Percentiles rank a stretch among this genome's conserved stretches.
These are phyloP conservation scores for Gambusia affinis DNA, from an alignment of 2,113 vertebrate species.

Conservation along the genomic window DNA sequence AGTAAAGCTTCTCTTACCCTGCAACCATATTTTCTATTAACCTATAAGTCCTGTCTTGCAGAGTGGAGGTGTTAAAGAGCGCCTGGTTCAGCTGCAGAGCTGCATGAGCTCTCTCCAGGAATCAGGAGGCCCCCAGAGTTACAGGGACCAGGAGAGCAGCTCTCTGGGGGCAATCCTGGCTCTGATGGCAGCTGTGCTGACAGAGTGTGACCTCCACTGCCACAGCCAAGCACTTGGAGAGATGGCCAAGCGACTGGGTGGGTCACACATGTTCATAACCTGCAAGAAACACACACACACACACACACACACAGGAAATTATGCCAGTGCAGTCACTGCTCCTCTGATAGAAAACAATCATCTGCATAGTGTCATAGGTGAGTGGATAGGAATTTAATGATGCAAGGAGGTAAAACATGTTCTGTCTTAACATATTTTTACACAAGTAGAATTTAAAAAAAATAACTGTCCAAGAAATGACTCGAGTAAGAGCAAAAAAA, in stretches of 20 bases:
- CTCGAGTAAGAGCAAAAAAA: too few relatives aligned
- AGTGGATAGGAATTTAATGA: conserved; percentile 71
- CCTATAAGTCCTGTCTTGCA: conserved; percentile 46
- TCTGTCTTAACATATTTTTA: not conserved
- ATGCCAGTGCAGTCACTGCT: conserved; percentile 41
- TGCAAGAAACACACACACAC: conserved; percentile 36
- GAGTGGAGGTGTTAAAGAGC: conserved; percentile 69
- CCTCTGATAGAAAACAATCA: conserved; percentile 60
- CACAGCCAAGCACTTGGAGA: conserved; percentile 77
- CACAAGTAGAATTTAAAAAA: too few relatives aligned
- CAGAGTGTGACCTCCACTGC: conserved; percentile 84
- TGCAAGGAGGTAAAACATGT: conserved; percentile 32
- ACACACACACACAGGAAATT: conserved; percentile 34
- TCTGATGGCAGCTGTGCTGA: conserved; percentile 81
- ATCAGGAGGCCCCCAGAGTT: conserved; percentile 60
- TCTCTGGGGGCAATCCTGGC: conserved; percentile 79
- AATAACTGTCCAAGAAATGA: too few relatives aligned
- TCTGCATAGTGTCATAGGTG: conserved; percentile 71
- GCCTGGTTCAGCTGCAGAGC: conserved; percentile 76
- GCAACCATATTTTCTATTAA: conserved; percentile 13
- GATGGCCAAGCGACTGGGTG: conserved; percentile 79
- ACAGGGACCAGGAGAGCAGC: conserved; percentile 51
- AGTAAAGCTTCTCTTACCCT: not conserved
- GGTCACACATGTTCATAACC: conserved; percentile 47
- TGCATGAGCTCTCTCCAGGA: conserved; percentile 80